Base-by-base conservation (phyloP, 53 echinoderm and acorn worm genomes). In the Temnopleurus reevesii region DNA sequence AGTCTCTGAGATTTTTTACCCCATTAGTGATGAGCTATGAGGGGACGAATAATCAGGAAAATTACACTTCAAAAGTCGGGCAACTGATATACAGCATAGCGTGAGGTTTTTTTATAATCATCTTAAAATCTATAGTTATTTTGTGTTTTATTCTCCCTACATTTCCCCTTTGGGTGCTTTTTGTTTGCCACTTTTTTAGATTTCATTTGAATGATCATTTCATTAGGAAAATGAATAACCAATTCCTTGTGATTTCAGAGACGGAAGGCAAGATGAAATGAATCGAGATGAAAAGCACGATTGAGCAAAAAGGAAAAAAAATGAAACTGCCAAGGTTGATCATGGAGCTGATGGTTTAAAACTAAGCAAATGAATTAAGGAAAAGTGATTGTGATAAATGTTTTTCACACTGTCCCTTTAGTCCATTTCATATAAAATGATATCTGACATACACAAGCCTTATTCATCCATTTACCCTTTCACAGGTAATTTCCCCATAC, bases 61-160 rank as follows among this genome's bases (percentile, higher is more conserved):
- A 66, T 87, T 87, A 66, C 66, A 65, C 66, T 71, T 87, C 88
- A 66, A 66, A 23, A 66, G 46, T 87, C 88, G 88, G 88, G 88
- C 88, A 87, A 87, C 88, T 87, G 88, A 87, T 87, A 46, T 66
- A 83, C 83, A 83, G 79, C 79, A 28, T 79, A 79, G 46, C 4
- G 71, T 71, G 71, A 71, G n/a, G 19, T 71, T 71, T 36, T 71
- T 66, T 71, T 63, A n/a, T 71, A 12, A 41, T 17, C 41, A 71
- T 71, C 71, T 71, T 38, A 21, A 43, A 55, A n/a, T n/a, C 6
- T 41, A n/a, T 71, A 41, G 71, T 71, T 71, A 71, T 71, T 38
- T 71, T 38, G 71, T 71, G 71, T 71, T 71, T 61, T 71, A 71
- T 71, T 36, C 19, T 36, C 71, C 71, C 71, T 33, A 31, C 18